phyloP scores from a whole-genome alignment of 1,140 invertebrate genomes.

The Paramacrobiotus metropolitanus region DNA sequence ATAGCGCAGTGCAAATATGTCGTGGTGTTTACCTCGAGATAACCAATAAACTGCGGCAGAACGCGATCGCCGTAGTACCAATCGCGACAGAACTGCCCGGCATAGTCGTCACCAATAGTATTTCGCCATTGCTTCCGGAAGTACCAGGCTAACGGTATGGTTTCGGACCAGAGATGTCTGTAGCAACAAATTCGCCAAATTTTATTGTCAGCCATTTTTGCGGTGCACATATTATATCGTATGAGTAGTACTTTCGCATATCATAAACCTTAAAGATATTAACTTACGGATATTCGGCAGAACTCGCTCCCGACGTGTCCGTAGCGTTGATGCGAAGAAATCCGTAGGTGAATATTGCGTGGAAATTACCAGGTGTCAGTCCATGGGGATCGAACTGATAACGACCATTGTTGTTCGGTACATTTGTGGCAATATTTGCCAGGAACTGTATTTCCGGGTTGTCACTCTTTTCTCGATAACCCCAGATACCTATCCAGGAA shows the following conservation, averaged over 20 bases:
- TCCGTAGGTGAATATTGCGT: background rate
- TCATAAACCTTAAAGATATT: background rate
- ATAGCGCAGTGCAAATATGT: too few species aligned
- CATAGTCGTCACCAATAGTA: constrained; percentile 46
- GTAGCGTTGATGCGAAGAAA: background rate
- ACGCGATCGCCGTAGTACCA: constrained; percentile 59
- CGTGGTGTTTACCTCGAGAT: constrained; percentile 10
- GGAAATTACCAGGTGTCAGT: background rate
- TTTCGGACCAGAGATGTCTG: constrained; percentile 61
- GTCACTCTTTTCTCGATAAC: constrained; percentile 42
- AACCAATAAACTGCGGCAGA: constrained; percentile 12
- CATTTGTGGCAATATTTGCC: background rate
- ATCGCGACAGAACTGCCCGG: constrained; percentile 50
- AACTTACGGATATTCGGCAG: constrained; percentile 1
- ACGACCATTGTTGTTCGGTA: background rate
- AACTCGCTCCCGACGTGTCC: background rate
- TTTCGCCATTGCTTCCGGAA: constrained; percentile 57
- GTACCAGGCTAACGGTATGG: constrained; percentile 75
- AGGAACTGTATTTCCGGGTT: background rate
- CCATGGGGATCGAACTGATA: background rate
- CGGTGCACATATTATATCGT: constrained; percentile 10
- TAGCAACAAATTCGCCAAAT: constrained; percentile 7
- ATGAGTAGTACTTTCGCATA: constrained; percentile 7
- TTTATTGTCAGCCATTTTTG: constrained; percentile 5
- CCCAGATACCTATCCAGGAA: constrained; percentile 33